Evolutionary conservation across 2,113 vertebrate genomes (phyloP), one percentile per base, ranked within the genome.

Genomic region (Cottus gobio): DNA sequence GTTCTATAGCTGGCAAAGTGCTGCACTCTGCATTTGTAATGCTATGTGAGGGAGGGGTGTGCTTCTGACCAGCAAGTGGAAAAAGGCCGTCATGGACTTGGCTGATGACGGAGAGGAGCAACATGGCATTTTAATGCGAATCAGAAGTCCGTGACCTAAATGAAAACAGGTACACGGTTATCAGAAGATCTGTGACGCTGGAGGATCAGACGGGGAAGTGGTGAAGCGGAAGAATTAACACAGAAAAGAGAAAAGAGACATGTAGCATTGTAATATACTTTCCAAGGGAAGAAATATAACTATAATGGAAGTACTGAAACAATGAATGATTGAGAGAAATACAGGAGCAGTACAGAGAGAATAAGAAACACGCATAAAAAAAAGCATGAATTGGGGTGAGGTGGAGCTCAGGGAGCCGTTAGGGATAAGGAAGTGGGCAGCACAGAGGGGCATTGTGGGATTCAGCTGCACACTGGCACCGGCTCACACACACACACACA

Each of bases 381-480:
- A 34, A 63, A 73, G 63, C 54, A 79, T 92, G 86, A 93, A 93
- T 87, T 85, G 68, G 88, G 88, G 86, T 56, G 1, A 92, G 87
- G 73, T 84, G 80, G 83, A 75, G 86, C 76, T 83, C 76, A 75
- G 77, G 74, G 82, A 71, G 70, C 52, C 36, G 30, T 36, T 79
- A 79, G 82, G 24, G 68, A 70, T 68, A 79, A 54, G 52, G 69
- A 73, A 86, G 73, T 86, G 74, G 85, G 85, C 65, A 56, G 72
- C n/a, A 94, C 86, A 93, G 88, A 89, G 85, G 77, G 57, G 85
- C 92, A 93, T 93, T 95, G 91, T 94, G 91, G 84, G 84, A 84
- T 65, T 84, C 90, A 85, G 92, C 91, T 93, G 90, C 90, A 82
- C 58, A 57, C 84, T 91, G 89, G 90, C 90, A 82, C 70, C 11